A percentile compares a stretch with the other conserved stretches of the same genome.
Evolutionary conservation across 2,888 invertebrate species (phyloP).

Genomic region (Osmoderma eremita): DNA sequence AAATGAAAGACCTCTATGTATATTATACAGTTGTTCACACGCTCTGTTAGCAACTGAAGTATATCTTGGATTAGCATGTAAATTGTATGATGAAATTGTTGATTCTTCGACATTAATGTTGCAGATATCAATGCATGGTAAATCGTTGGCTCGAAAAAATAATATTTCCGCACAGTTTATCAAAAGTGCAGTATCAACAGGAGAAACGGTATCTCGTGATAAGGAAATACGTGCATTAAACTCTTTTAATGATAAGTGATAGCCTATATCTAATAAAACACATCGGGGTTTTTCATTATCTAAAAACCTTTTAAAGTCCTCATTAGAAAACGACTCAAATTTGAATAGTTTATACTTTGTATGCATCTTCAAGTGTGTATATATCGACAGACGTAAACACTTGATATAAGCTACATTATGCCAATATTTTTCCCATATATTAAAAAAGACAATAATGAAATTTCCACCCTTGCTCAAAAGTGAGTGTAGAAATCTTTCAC

Average conservation of each 20-base stretch:
- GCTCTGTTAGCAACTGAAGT: not conserved
- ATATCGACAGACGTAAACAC: constrained; percentile 30
- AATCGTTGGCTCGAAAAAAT: constrained; percentile 27
- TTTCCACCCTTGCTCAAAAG: constrained; percentile 36
- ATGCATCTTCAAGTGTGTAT: constrained; percentile 34
- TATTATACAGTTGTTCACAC: not conserved
- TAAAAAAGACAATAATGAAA: constrained; percentile 38
- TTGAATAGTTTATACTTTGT: constrained; percentile 22
- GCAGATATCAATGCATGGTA: constrained; percentile 35
- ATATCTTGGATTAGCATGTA: not conserved
- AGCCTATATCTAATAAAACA: constrained; percentile 30
- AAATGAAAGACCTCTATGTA: not conserved
- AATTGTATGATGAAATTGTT: constrained; percentile 26
- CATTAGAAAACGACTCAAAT: constrained; percentile 8
- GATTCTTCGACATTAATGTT: constrained; percentile 28
- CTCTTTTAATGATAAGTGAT: constrained; percentile 7
- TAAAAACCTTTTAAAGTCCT: constrained; percentile 6
- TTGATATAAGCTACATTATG: constrained; percentile 20
- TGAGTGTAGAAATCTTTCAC: constrained; percentile 39
- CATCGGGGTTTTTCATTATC: constrained; percentile 33
- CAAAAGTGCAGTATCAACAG: not conserved
- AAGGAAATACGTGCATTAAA: constrained; percentile 16
- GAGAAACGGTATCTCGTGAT: not conserved
- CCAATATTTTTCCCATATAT: constrained; percentile 34
- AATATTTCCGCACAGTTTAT: constrained; percentile 30